A percentile compares a stretch with the other conserved stretches of the same genome.
These are phyloP conservation scores for Dermolepida albohirtum DNA, from an alignment of 2,888 invertebrate genomes.

Conservation along the genomic window DNA sequence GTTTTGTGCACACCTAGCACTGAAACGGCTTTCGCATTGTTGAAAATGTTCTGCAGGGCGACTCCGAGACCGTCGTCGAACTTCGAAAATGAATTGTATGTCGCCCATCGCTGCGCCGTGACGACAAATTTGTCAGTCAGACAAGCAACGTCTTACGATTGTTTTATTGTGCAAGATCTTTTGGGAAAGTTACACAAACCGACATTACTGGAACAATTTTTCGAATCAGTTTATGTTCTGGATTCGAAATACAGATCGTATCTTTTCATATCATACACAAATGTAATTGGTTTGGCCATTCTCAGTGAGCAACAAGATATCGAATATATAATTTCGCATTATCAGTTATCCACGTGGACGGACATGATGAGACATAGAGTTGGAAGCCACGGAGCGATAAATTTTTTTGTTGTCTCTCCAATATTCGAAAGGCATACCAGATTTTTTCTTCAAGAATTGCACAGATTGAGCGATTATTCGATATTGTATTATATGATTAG, in stretches of 20 bases:
- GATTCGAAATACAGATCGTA: conserved; percentile 23
- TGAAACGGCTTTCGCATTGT: conserved; percentile 66
- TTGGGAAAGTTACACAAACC: conserved; percentile 3
- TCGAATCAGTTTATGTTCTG: conserved; percentile 12
- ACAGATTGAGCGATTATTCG: conserved; percentile 39
- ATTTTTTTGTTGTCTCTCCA: conserved; percentile 65
- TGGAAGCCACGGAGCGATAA: conserved; percentile 34
- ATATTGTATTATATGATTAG: conserved; percentile 35
- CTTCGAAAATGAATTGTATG: conserved; percentile 63
- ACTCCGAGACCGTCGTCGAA: conserved; percentile 58
- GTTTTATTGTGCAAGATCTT: background rate
- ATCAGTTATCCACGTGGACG: conserved; percentile 31
- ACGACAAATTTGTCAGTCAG: conserved; percentile 5
- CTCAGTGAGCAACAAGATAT: conserved; percentile 59
- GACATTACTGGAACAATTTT: conserved; percentile 1
- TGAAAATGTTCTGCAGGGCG: conserved; percentile 69
- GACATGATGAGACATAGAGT: conserved; percentile 30
- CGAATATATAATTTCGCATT: conserved; percentile 36
- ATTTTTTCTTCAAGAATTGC: conserved; percentile 57
- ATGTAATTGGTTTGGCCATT: conserved; percentile 55
- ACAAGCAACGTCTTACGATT: background rate
- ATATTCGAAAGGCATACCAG: conserved; percentile 67
- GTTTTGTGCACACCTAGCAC: conserved; percentile 69
- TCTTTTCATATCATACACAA: conserved; percentile 13
- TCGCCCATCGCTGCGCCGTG: conserved; percentile 59